Evolutionary conservation across 2,888 invertebrate species (phyloP).

Genomic region (Acanthococcus lagerstroemiae): DNA sequence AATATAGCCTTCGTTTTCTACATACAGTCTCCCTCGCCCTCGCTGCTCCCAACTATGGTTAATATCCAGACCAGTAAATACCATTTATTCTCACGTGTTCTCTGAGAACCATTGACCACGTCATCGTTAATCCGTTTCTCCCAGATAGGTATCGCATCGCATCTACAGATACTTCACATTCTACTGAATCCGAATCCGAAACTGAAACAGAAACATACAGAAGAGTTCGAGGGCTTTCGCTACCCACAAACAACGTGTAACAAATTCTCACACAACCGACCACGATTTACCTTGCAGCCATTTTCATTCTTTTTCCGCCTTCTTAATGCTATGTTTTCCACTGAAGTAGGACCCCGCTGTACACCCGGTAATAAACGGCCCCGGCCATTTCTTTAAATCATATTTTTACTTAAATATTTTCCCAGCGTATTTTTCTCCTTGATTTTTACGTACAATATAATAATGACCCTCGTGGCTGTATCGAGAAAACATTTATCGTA

Average conservation of each 20-base stretch:
- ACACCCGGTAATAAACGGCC: background rate
- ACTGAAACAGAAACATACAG: too few species aligned
- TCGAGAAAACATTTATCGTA: background rate
- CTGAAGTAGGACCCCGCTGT: slow-evolving; percentile 16
- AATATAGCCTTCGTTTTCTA: too few species aligned
- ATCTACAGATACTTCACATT: too few species aligned
- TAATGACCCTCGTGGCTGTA: background rate
- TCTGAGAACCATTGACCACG: background rate
- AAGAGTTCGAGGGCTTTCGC: background rate
- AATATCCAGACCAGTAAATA: too few species aligned
- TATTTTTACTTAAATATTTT: background rate
- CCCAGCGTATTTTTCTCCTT: background rate
- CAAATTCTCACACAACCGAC: slow-evolving; percentile 25
- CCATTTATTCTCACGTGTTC: background rate
- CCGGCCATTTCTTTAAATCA: background rate
- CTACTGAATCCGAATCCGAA: too few species aligned
- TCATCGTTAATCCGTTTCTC: background rate
- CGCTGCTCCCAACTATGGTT: too few species aligned
- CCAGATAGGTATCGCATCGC: background rate
- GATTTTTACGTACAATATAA: background rate
- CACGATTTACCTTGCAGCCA: slow-evolving; percentile 23
- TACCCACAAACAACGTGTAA: background rate
- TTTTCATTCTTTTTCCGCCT: slow-evolving; percentile 25
- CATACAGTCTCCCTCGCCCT: too few species aligned
- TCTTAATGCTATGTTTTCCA: slow-evolving; percentile 28